Evolutionary conservation across 2,797 vertebrate species (phyloP).

Genomic region (Sphenodon punctatus): DNA sequence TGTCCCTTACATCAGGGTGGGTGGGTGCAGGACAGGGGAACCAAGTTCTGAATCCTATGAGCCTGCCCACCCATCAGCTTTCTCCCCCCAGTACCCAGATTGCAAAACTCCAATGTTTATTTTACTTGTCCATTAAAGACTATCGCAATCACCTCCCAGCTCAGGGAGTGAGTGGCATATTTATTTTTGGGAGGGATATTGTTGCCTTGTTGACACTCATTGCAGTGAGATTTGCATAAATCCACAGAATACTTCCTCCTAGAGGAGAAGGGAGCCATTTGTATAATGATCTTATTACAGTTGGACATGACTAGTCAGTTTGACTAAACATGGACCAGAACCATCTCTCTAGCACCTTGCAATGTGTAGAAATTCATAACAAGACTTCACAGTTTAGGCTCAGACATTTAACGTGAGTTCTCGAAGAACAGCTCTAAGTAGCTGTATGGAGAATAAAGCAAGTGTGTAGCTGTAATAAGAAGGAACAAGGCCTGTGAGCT

Average conservation of each 20-base stretch:
- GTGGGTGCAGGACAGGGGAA: too few relatives aligned
- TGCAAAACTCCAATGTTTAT: too few relatives aligned
- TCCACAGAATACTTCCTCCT: fast-evolving
- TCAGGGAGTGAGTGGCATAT: background rate
- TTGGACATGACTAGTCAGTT: background rate
- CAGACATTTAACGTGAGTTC: fast-evolving
- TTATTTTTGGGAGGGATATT: fast-evolving
- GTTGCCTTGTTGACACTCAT: fast-evolving
- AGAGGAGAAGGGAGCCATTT: fast-evolving
- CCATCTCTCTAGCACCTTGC: background rate
- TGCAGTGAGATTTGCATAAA: fast-evolving
- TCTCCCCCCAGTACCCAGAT: too few relatives aligned
- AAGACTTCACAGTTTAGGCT: too few relatives aligned
- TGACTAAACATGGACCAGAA: fast-evolving
- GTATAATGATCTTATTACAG: fast-evolving
- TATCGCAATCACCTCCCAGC: fast-evolving
- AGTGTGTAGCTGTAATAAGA: too few relatives aligned
- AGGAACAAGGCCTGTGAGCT: too few relatives aligned
- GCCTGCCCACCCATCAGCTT: too few relatives aligned
- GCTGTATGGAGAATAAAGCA: background rate
- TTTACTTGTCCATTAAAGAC: background rate
- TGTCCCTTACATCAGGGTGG: too few relatives aligned
- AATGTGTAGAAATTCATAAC: too few relatives aligned
- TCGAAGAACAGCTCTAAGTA: background rate
- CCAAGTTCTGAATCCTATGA: too few relatives aligned